Conservation (phyloP, 2,888 invertebrate species). For the Thelaira solivaga region DNA sequence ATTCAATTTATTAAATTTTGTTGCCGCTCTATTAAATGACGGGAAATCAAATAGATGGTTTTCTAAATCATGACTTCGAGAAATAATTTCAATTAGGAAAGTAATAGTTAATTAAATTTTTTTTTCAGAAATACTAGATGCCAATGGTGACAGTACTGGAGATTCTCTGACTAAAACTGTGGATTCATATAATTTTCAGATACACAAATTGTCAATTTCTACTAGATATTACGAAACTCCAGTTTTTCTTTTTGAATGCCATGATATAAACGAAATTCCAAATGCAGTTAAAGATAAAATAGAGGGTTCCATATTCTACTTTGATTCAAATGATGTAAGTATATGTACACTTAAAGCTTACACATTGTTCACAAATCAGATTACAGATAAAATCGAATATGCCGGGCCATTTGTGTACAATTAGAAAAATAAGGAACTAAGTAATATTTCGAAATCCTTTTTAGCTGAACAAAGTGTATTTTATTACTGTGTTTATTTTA, state of each 20-base stretch:
- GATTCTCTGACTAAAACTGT: neutral
- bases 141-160: neutral
- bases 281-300: conserved; percentile 23
- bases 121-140: conserved; percentile 33
- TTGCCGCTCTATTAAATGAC: too few species aligned
- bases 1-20: too few species aligned
- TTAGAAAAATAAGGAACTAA: too few species aligned
- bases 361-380: too few species aligned
- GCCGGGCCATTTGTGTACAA: too few species aligned
- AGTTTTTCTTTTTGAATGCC: conserved; percentile 44
- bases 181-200: conserved; percentile 3
- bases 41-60: too few species aligned
- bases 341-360: too few species aligned
- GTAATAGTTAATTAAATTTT: neutral
- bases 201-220: conserved; percentile 27
- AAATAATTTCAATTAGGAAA: too few species aligned
- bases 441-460: neutral
- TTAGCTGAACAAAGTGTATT: too few species aligned
- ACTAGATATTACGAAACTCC: conserved; percentile 53
- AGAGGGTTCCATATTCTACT: conserved; percentile 52
- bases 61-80: too few species aligned
- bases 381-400: too few species aligned
- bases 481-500: conserved; percentile 3
- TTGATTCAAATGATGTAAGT: conserved; percentile 56
- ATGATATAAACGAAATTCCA: conserved; percentile 31